Evolutionary conservation across 2,888 invertebrate genomes (phyloP).

Genomic region (Prenolepis imparis): DNA sequence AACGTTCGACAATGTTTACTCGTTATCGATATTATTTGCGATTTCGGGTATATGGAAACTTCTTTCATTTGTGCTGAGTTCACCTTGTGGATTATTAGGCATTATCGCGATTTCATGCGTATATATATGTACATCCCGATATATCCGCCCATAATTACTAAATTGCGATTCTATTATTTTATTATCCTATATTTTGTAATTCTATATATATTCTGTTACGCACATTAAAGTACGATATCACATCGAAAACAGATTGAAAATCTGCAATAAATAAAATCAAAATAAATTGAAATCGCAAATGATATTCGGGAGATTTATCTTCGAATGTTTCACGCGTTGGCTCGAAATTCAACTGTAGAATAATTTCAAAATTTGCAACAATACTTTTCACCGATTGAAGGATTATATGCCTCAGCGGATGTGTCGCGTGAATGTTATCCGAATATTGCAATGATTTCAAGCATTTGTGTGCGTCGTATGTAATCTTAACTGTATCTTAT

Average conservation of each 20-base stretch:
- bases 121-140: too few species aligned
- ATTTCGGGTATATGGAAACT: neutral
- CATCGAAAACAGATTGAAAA: too few species aligned
- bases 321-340: neutral
- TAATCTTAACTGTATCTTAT: neutral
- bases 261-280: neutral
- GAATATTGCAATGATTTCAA: neutral
- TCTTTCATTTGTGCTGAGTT: neutral
- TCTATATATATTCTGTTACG: too few species aligned
- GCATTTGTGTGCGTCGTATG: neutral
- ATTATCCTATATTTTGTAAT: too few species aligned
- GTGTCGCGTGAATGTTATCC: neutral
- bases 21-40: neutral
- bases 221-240: too few species aligned
- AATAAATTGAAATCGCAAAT: neutral
- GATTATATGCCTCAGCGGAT: too few species aligned
- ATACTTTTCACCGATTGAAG: neutral
- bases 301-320: neutral
- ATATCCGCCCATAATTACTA: neutral
- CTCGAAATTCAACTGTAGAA: conserved; percentile 4
- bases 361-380: neutral
- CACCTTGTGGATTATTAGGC: neutral
- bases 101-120: neutral
- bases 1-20: neutral
- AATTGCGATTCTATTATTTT: neutral